Conservation (phyloP, 2,888 invertebrate species). For the Chrysolina oricalcia region DNA sequence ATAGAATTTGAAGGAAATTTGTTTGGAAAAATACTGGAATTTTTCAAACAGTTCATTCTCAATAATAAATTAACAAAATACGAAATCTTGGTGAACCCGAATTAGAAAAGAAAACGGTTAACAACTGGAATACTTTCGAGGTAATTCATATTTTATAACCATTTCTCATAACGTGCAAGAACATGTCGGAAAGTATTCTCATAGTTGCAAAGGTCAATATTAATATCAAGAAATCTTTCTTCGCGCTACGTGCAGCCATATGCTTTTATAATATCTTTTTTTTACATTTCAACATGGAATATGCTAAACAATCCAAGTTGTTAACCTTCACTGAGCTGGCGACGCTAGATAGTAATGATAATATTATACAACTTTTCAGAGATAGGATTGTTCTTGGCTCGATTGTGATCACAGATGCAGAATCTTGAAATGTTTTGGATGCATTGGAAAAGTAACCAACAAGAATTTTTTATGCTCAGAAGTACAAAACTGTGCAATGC, state of each 20-base stretch:
- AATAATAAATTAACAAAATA: too few relatives aligned
- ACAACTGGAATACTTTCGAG: too few relatives aligned
- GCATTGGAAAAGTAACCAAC: too few relatives aligned
- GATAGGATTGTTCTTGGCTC: slow-evolving; percentile 1
- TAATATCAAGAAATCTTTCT: slow-evolving; percentile 31
- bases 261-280: slow-evolving; percentile 34
- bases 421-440: too few relatives aligned
- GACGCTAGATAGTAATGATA: slow-evolving; percentile 9
- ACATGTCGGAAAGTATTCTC: neutral
- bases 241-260: slow-evolving; percentile 36
- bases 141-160: neutral
- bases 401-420: neutral
- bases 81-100: too few relatives aligned
- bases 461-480: too few relatives aligned
- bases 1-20: too few relatives aligned
- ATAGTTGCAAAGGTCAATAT: slow-evolving; percentile 18
- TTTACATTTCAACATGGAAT: slow-evolving; percentile 32
- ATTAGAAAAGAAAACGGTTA: too few relatives aligned
- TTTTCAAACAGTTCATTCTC: too few relatives aligned
- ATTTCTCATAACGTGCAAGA: neutral
- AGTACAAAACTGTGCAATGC: too few relatives aligned
- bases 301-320: slow-evolving; percentile 40
- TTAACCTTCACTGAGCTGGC: slow-evolving; percentile 37
- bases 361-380: slow-evolving; percentile 38
- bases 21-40: too few relatives aligned